Evolutionary conservation across 2,797 vertebrate species (phyloP).

Genomic region (Rhynchotus rufescens): DNA sequence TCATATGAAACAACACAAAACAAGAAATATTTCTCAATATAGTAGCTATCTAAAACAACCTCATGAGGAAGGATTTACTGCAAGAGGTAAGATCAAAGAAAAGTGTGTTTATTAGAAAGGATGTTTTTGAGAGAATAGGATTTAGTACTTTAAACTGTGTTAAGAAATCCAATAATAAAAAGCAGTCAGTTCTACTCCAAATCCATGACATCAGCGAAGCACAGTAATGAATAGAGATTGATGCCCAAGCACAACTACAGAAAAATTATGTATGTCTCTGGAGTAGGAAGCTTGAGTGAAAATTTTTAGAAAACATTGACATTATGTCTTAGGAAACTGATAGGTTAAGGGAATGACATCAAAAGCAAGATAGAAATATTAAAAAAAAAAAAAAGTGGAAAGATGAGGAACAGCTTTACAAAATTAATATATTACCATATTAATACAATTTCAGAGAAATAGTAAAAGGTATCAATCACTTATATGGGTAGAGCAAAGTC

Average conservation of each 20-base stretch:
- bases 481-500: too few relatives aligned
- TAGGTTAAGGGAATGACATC: neutral
- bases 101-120: neutral
- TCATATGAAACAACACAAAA: neutral
- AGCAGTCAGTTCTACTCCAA: constrained; percentile 1
- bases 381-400: neutral
- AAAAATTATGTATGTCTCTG: neutral
- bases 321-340: neutral
- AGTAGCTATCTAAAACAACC: neutral
- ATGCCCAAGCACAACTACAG: neutral
- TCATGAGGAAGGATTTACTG: neutral
- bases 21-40: neutral
- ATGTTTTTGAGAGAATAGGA: constrained; percentile 4
- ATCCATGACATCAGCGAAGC: neutral
- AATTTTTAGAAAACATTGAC: neutral
- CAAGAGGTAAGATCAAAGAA: neutral
- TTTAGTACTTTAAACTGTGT: constrained; percentile 18
- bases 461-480: too few relatives aligned
- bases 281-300: neutral
- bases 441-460: too few relatives aligned
- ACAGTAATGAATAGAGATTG: neutral
- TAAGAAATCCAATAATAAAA: constrained; percentile 23
- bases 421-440: too few relatives aligned
- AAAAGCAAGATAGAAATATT: too few relatives aligned
- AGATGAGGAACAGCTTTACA: too few relatives aligned